Evolutionary conservation across 2,888 invertebrate genomes (phyloP), one percentile per base, ranked within the genome.

Genomic region (Eristalis tenax): DNA sequence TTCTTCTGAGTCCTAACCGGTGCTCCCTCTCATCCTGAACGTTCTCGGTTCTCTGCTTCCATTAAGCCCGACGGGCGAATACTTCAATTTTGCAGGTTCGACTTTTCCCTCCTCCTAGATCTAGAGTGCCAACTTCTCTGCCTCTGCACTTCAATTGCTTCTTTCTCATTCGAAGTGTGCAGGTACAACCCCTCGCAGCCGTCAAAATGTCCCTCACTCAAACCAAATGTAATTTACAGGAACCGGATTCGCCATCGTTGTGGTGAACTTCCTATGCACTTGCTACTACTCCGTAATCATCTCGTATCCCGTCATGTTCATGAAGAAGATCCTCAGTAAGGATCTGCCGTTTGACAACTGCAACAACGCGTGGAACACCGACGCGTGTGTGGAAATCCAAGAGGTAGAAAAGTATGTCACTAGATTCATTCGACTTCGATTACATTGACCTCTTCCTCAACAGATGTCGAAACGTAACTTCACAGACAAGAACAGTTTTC

Each of bases 201-300:
- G n/a, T 15, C 15, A 1, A 35, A 35, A 35, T 10, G 35, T 11
- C 35, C 11, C 11, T 11, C 35, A 11, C 43, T 43, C 23, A 59
- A 26, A 59, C 26, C 8, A 2, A 2, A 18, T 13, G 50, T 87
- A 89, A 77, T 89, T 92, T 91, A 76, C 92, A 97, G 97, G 98
- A 69, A 96, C 97, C 15, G 98, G 98, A 2, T 97, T 96, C 90
- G 97, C 98, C 0, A 96, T 96, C 38, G 94, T 97, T 3, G 93
- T 98, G 73, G 95, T 97, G 89, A 98, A 98, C 89, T 93, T 96
- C 76, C 96, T 98, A 93, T 95, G 96, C 77, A 96, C 96, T 75
- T 95, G 95, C 88, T 98, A 97, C 93, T 98, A 97, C 93, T 96
- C 97, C 79, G 96, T 97, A 0, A 95, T 98, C 63, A 95, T 98